Base-by-base conservation (phyloP, 2,113 vertebrate genomes). In the Manacus vitellinus region DNA sequence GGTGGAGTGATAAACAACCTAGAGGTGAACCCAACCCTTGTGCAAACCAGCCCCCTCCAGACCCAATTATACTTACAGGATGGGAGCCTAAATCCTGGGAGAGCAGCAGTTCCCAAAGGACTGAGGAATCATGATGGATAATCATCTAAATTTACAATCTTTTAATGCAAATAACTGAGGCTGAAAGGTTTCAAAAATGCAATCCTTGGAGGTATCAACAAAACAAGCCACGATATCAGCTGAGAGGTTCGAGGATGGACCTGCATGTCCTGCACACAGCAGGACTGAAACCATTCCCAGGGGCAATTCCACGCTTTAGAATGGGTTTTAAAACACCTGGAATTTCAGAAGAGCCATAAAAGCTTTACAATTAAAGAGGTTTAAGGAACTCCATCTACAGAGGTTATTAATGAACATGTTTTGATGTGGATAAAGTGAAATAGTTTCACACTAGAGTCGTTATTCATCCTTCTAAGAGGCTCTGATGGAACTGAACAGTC, bases 91-190 rank as follows among this genome's bases (percentile, higher is more conserved):
- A 89, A 95, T 92, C 96, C 95, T 92, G 76, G 83, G 83, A 93
- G 30, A 94, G 76, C 92, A 94, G 94, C 92, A 76, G 44, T 62
- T 93, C 94, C 72, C 76, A 89, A 94, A 94, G 83, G 73, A 85
- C 83, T 94, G 82, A 70, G 80, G 85, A 86, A 89, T 31, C 95
- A 94, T 89, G 61, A 88, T 94, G 94, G 92, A 79, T 85, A 91
- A 92, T 9, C 70, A 87, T 28, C 96, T 76, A 82, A 20, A 95
- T 84, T 87, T 54, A 96, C 95, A 89, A 94, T 65, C 88, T 89
- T 96, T 95, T 94, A 96, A 95, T 91, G 92, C 88, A 75, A 94
- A 94, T 91, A 94, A 78, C 92, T 78, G 94, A 94, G 88, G 84
- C 94, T 89, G 92, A 75, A 68, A 89, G 92, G 81, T 61, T 67